phyloP scores from a whole-genome alignment of 2,888 invertebrate species.

The Glyphotaelius pellucidus region DNA sequence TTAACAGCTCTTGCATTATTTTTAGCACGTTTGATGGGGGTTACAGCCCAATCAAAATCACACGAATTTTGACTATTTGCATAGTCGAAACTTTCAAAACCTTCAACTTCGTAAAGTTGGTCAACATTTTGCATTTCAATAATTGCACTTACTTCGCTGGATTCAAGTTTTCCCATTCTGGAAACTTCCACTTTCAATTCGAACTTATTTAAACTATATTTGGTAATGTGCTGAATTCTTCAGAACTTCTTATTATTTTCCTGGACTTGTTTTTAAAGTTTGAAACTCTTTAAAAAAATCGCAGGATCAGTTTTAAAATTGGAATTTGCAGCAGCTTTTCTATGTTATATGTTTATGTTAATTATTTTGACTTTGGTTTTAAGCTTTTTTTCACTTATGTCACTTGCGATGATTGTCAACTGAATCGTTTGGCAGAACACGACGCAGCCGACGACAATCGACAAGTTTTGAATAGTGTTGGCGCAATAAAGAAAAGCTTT shows the following conservation, averaged over 20 bases:
- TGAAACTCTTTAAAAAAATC: no score
- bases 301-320: no score
- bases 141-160: background rate
- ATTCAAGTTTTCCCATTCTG: background rate
- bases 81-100: background rate
- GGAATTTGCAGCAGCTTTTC: background rate
- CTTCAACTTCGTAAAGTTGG: background rate
- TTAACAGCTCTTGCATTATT: background rate
- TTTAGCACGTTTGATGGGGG: background rate
- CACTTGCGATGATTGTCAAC: conserved; percentile 20
- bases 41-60: background rate
- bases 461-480: conserved; percentile 44
- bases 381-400: conserved; percentile 39
- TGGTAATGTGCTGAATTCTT: background rate
- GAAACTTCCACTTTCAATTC: background rate
- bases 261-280: background rate
- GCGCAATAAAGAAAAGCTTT: conserved; percentile 59
- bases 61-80: background rate
- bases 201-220: background rate
- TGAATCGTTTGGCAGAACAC: conserved; percentile 4
- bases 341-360: background rate
- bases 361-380: background rate
- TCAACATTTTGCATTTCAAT: background rate
- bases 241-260: background rate
- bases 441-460: conserved; percentile 36